phyloP scores from a whole-genome alignment of 2,888 invertebrate species.

The Oxyscelio sp. region DNA sequence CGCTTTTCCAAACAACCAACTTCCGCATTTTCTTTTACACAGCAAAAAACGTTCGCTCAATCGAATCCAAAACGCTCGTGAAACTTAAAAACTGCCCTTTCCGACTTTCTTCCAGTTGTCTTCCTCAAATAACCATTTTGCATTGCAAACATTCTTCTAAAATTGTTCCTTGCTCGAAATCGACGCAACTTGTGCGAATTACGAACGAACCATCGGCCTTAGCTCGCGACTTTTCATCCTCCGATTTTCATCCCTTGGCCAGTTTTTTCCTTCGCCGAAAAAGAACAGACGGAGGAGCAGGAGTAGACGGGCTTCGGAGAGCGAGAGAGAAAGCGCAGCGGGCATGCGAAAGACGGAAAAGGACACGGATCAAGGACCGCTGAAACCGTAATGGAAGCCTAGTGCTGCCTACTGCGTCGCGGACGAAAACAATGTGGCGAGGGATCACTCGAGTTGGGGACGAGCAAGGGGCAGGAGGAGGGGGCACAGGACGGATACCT shows the following conservation, averaged over 20 bases:
- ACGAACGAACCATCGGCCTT: too few relatives aligned
- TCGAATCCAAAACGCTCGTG: too few relatives aligned
- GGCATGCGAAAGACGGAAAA: constrained; percentile 46
- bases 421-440: constrained; percentile 57
- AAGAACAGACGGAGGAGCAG: constrained; percentile 40
- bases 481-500: constrained; percentile 21
- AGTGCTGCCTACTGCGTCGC: constrained; percentile 59
- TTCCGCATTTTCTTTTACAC: too few relatives aligned
- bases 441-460: constrained; percentile 15
- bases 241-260: constrained; percentile 10
- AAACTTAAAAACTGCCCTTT: too few relatives aligned
- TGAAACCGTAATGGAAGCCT: constrained; percentile 68
- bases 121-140: too few relatives aligned
- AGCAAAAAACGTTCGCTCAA: too few relatives aligned
- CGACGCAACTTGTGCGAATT: too few relatives aligned
- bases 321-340: constrained; percentile 42
- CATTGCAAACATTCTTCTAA: too few relatives aligned
- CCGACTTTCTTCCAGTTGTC: too few relatives aligned
- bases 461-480: constrained; percentile 22
- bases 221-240: not conserved
- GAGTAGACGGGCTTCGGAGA: constrained; percentile 42
- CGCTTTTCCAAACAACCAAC: too few relatives aligned
- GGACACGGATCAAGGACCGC: constrained; percentile 61
- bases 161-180: too few relatives aligned
- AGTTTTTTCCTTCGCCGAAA: constrained; percentile 20